Conservation (phyloP, 37 sponge, comb jelly and placozoan species). For the Ephydatia muelleri region DNA sequence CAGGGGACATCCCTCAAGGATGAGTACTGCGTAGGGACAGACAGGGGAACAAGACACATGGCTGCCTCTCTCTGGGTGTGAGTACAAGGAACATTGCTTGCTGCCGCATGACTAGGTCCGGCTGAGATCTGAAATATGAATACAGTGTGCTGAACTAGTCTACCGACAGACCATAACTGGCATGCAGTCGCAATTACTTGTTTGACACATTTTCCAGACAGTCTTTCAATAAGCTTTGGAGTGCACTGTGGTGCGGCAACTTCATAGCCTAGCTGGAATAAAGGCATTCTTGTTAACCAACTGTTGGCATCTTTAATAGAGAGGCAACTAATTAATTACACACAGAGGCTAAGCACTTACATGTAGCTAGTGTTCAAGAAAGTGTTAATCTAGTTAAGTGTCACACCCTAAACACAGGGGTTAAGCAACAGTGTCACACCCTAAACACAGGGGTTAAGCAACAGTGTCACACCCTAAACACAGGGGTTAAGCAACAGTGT, state of each 20-base stretch:
- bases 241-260: conserved; percentile 16
- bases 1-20: conserved; percentile 52
- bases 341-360: no score
- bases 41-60: conserved; percentile 37
- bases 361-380: no score
- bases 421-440: no score
- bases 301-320: no score
- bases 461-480: no score
- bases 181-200: conserved; percentile 51
- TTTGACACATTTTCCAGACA: conserved; percentile 52
- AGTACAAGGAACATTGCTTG: conserved; percentile 20
- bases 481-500: no score
- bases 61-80: background rate
- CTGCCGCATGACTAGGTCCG: conserved; percentile 58
- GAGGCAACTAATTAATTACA: no score
- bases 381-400: no score
- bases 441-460: no score
- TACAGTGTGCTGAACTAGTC: background rate
- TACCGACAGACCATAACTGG: background rate
- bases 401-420: no score
- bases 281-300: background rate
- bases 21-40: conserved; percentile 61
- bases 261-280: conserved; percentile 50
- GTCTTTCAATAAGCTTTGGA: conserved; percentile 51
- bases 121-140: conserved; percentile 58